These are phyloP conservation scores for Nymphalis c-album DNA, from an alignment of 2,888 invertebrate species.

Conservation along the genomic window DNA sequence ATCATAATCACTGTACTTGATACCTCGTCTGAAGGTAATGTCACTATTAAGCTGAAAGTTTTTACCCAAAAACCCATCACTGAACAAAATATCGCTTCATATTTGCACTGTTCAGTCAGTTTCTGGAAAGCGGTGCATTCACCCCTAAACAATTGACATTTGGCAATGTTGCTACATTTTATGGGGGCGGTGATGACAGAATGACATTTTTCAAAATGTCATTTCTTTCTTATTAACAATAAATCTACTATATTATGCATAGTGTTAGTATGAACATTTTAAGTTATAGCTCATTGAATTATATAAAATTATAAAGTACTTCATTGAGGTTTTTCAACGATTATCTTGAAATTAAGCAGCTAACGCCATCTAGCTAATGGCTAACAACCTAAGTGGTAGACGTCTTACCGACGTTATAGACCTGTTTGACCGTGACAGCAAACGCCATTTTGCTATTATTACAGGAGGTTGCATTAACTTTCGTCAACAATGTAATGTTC, in stretches of 20 bases:
- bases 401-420: slow-evolving; percentile 50
- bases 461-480: slow-evolving; percentile 74
- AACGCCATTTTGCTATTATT: slow-evolving; percentile 79
- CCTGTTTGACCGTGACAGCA: slow-evolving; percentile 51
- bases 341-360: not conserved
- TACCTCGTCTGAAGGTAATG: slow-evolving; percentile 32
- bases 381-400: slow-evolving; percentile 26
- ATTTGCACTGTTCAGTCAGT: slow-evolving; percentile 7
- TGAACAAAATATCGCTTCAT: slow-evolving; percentile 44
- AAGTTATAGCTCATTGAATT: not conserved
- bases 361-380: slow-evolving; percentile 49
- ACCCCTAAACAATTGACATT: slow-evolving; percentile 25
- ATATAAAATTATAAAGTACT: not conserved
- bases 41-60: slow-evolving; percentile 44
- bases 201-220: not conserved
- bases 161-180: not conserved
- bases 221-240: not conserved
- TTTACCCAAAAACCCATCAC: slow-evolving; percentile 49
- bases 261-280: not conserved
- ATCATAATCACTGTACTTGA: slow-evolving; percentile 11
- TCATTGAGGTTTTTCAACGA: not conserved
- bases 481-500: slow-evolving; percentile 75
- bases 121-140: slow-evolving; percentile 27
- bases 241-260: not conserved
- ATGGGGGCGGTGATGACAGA: not conserved